Base-by-base conservation (phyloP, 2,113 vertebrate genomes). In the Muntiacus muntjak region DNA sequence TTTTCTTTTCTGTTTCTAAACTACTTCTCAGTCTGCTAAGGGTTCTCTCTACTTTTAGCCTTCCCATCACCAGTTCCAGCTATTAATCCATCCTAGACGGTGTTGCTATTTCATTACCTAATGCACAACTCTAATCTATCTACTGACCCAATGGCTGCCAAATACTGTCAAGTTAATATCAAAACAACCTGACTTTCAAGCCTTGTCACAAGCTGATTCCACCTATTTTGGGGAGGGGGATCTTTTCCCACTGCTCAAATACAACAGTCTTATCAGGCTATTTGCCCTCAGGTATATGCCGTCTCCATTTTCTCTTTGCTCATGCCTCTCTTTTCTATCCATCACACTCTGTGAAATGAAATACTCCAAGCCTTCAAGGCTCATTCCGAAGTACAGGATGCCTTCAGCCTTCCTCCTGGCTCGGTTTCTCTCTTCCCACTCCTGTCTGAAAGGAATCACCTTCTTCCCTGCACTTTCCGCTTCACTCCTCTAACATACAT, bases 11-110 rank as follows among this genome's bases (percentile, higher is more conserved):
- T 52, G 26, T 83, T 87, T 57, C 86, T 40, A 50, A 62, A 30
- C 19, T 5, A 54, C 2, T 16, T 4, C n/a, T n/a, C 0, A 25
- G 50, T 8, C 67, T 60, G 19, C 1, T 0, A 30, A 84, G 55
- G 25, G 19, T 12, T 19, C 21, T 25, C 23, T 83, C 85, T 55
- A 43, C 36, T 74, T n/a, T 58, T 84, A 40, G 36, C 25, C 64
- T 86, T 28, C 17, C 64, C 57, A n/a, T 60, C 55, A 19, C 43
- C 58, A 62, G 21, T 3, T 8, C 30, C 13, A 1, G 19, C 26
- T 30, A 79, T 52, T 15, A 6, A 13, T 40, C 43, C 43, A 47
- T 62, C 54, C 28, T 74, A 26, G 26, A 89, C 0, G 3, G 16
- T 2, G 36, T 6, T 17, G 52, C 25, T 16, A 2, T 58, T 78